Evolutionary conservation across 2,888 invertebrate genomes (phyloP).

Genomic region (Pycnomerus fuliginosus): DNA sequence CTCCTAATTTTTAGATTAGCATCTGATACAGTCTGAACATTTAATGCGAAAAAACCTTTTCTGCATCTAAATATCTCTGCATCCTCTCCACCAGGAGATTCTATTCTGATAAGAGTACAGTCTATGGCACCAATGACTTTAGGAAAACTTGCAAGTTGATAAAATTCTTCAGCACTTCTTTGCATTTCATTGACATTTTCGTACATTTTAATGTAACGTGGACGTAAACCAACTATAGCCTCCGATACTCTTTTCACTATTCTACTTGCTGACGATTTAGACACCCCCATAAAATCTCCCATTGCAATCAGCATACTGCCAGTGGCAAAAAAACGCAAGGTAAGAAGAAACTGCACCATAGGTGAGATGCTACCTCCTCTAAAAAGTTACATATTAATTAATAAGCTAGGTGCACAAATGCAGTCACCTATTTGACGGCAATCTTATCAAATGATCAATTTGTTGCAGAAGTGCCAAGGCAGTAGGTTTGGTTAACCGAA

Average conservation of each 20-base stretch:
- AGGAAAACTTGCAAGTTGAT: background rate
- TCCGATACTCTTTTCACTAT: constrained; percentile 3
- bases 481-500: too few relatives aligned
- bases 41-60: constrained; percentile 37
- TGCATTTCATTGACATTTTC: constrained; percentile 1
- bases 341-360: constrained; percentile 1
- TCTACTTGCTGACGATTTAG: constrained; percentile 3
- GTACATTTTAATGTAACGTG: constrained; percentile 2
- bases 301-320: background rate
- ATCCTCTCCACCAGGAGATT: constrained; percentile 27
- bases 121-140: constrained; percentile 1
- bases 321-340: background rate
- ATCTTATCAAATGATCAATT: too few relatives aligned
- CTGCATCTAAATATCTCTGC: constrained; percentile 31
- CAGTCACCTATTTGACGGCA: too few relatives aligned
- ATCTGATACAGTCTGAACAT: constrained; percentile 38
- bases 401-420: too few relatives aligned
- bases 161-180: constrained; percentile 3
- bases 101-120: constrained; percentile 1
- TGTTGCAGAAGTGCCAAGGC: too few relatives aligned
- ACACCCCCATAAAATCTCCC: constrained; percentile 1
- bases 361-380: background rate
- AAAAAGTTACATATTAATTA: too few relatives aligned
- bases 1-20: constrained; percentile 18
- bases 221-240: constrained; percentile 1